Conservation (phyloP, 2,113 vertebrate species). For the Hiodon tergisus region DNA sequence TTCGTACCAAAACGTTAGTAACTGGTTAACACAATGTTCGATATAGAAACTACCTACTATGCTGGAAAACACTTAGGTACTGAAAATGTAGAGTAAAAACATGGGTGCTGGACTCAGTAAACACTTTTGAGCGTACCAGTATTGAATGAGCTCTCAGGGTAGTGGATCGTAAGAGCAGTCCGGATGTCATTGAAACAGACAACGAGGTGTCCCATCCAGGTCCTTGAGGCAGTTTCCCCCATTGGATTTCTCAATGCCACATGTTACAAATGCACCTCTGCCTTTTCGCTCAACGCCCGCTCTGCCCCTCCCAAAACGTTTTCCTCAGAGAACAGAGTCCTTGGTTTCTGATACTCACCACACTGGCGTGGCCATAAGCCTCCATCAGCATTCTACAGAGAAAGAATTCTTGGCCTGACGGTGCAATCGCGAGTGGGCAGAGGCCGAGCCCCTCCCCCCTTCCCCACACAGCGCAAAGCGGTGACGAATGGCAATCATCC, state of each 20-base stretch:
- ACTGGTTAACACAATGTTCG: conserved; percentile 46
- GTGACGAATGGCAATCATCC: conserved; percentile 7
- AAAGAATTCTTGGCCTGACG: not conserved
- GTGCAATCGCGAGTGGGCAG: conserved; percentile 5
- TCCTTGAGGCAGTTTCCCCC: conserved; percentile 14
- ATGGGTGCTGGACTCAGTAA: conserved; percentile 34
- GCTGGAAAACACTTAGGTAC: conserved; percentile 43
- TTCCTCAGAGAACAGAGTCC: conserved; percentile 16
- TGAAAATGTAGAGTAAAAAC: conserved; percentile 36
- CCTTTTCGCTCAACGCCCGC: conserved; percentile 5
- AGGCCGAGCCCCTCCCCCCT: not conserved
- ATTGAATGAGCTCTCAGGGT: not conserved
- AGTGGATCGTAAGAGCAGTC: conserved; percentile 4
- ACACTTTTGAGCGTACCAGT: conserved; percentile 3
- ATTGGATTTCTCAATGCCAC: conserved; percentile 2
- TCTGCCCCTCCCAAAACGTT: conserved; percentile 5
- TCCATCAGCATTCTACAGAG: conserved; percentile 13
- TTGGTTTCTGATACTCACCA: conserved; percentile 8
- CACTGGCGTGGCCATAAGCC: conserved; percentile 4
- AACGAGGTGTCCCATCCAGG: not conserved
- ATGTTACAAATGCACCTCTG: conserved; percentile 12
- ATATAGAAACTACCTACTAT: conserved; percentile 36
- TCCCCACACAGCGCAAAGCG: not conserved
- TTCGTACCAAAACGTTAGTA: conserved; percentile 58
- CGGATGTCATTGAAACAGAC: not conserved